These are phyloP conservation scores for Oryzias curvinotus DNA, from an alignment of 2,113 vertebrate species.

Conservation along the genomic window DNA sequence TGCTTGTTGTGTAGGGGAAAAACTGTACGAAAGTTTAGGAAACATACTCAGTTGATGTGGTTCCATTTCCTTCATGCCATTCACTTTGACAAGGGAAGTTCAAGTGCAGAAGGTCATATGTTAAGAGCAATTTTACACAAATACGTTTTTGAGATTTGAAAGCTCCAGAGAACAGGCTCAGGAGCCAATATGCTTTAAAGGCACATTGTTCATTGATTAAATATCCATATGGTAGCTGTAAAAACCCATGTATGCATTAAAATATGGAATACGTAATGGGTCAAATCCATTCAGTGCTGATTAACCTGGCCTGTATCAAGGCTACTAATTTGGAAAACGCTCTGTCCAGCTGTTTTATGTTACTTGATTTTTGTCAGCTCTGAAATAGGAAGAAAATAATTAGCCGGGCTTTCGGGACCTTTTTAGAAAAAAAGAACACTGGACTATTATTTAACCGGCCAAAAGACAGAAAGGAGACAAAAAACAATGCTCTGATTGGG, in stretches of 20 bases:
- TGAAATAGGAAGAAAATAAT: slow-evolving; percentile 24
- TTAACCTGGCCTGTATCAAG: slow-evolving; percentile 6
- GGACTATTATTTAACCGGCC: slow-evolving; percentile 46
- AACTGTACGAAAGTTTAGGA: not conserved
- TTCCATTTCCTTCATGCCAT: slow-evolving; percentile 21
- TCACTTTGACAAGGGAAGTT: slow-evolving; percentile 9
- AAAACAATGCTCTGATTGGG: slow-evolving; percentile 14
- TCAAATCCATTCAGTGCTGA: slow-evolving; percentile 14
- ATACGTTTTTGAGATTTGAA: slow-evolving; percentile 12
- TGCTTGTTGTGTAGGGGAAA: slow-evolving; percentile 5
- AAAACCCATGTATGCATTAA: slow-evolving; percentile 1
- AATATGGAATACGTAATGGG: slow-evolving; percentile 3
- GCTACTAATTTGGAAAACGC: slow-evolving; percentile 10
- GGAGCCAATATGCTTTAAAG: slow-evolving; percentile 14
- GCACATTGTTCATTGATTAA: slow-evolving; percentile 10
- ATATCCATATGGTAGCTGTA: slow-evolving; percentile 23
- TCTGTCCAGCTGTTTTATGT: not conserved
- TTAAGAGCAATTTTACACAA: not conserved
- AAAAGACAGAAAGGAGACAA: slow-evolving; percentile 29
- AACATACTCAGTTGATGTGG: not conserved
- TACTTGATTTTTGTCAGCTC: slow-evolving; percentile 12
- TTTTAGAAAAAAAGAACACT: slow-evolving; percentile 11
- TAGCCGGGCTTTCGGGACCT: not conserved
- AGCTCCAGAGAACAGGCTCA: slow-evolving; percentile 8
- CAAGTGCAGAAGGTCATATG: not conserved